Base-by-base conservation (phyloP, 2,113 vertebrate species). In the Campylorhamphus procurvoides region DNA sequence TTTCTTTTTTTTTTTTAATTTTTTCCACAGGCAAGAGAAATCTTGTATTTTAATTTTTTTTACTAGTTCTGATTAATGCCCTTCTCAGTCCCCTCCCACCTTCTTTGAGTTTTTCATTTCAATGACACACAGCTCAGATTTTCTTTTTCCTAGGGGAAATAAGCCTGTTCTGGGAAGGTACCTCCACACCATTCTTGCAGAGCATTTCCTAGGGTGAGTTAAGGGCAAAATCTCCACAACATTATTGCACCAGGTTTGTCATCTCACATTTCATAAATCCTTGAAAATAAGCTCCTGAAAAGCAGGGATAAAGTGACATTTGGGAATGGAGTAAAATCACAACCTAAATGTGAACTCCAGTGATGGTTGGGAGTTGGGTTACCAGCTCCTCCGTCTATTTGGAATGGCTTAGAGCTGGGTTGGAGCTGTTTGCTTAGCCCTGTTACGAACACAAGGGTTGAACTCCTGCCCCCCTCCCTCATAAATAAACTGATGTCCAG, bases 221-320 rank as follows among this genome's bases (percentile, higher is more conserved):
- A 14, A 94, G 95, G 90, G 83, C 89, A 89, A 96, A 95, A 91
- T 79, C 73, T 95, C 87, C 35, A 12, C 85, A 52, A 93, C 80
- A 63, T 94, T 90, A 93, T 24, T 74, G 27, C 75, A 76, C 58
- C 83, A 91, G 83, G 90, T 97, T 74, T 72, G 90, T 93, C 49
- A 84, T 97, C 92, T 98, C 96, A 89, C 83, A 80, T 97, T 97
- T 97, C 97, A 88, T 96, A 95, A 96, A 95, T 90, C 96, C 89
- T 93, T 62, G 88, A 91, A 97, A 97, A 97, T 96, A 97, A 97
- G 96, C 96, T 96, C 95, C 91, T 91, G 95, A 97, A 97, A 97
- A 97, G 92, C 80, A 86, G 85, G 89, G 94, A 91, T 96, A 91
- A 62, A 62, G 95, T 89, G 95, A 94, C 60, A 24, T 82, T 91